These are phyloP conservation scores for Pseudomyrmex concolor DNA, from an alignment of 1,140 invertebrate genomes.

Conservation along the genomic window DNA sequence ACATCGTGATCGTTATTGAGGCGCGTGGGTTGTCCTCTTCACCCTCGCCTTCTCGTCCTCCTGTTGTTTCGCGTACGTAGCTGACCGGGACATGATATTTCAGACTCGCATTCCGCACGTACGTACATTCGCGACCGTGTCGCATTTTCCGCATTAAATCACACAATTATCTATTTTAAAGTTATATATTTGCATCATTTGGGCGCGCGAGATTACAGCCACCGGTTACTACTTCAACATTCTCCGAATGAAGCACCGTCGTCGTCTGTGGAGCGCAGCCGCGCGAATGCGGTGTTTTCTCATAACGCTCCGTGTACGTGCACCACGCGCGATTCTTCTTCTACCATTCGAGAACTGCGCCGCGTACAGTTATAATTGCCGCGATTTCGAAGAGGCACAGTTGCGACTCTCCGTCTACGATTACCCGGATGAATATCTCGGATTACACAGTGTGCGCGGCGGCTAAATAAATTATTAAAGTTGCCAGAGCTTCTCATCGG, in stretches of 20 bases:
- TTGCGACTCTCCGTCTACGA: constrained; percentile 67
- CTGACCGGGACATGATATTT: constrained; percentile 46
- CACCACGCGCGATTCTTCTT: constrained; percentile 6
- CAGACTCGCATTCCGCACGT: constrained; percentile 40
- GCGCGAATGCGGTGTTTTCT: constrained; percentile 5
- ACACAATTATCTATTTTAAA: constrained; percentile 25
- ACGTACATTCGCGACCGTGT: constrained; percentile 17
- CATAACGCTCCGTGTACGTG: not conserved
- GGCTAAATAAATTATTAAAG: constrained; percentile 68
- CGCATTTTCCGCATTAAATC: constrained; percentile 17
- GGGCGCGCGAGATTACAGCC: not conserved
- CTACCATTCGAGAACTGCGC: not conserved
- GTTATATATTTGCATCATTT: not conserved
- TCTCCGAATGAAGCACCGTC: constrained; percentile 1
- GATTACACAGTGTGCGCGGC: constrained; percentile 59
- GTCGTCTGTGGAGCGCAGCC: no score
- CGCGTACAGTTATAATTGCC: constrained; percentile 72
- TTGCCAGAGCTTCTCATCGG: not conserved
- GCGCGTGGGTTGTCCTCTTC: constrained; percentile 73
- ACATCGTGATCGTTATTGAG: constrained; percentile 74
- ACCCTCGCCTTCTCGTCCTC: constrained; percentile 30
- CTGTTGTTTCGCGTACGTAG: constrained; percentile 16
- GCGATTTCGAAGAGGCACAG: constrained; percentile 58
- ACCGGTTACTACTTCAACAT: constrained; percentile 34
- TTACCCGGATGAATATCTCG: constrained; percentile 72